phyloP scores from a whole-genome alignment of 2,113 vertebrate genomes.

The Scomber japonicus region DNA sequence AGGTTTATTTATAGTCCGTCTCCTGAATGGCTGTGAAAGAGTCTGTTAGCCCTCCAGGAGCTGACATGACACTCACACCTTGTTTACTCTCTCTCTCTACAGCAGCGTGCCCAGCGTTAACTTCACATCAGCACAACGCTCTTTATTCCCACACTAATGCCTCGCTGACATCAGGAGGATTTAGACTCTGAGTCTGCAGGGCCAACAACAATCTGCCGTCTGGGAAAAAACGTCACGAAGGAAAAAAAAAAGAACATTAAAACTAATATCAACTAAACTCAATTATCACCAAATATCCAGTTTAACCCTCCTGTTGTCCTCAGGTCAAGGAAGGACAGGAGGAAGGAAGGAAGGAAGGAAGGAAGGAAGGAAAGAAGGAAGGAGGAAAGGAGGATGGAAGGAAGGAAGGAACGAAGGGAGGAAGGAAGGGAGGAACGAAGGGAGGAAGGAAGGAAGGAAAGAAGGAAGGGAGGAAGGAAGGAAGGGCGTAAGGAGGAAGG shows the following conservation, averaged over 20 bases:
- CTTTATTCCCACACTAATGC: conserved; percentile 26
- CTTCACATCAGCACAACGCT: conserved; percentile 27
- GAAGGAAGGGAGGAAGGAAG: too few relatives aligned
- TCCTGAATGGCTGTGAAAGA: conserved; percentile 7
- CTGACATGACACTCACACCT: conserved; percentile 44
- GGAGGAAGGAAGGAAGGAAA: too few relatives aligned
- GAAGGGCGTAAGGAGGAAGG: too few relatives aligned
- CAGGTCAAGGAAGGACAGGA: too few relatives aligned
- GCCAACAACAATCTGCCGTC: conserved; percentile 23
- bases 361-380: too few relatives aligned
- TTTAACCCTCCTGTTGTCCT: too few relatives aligned
- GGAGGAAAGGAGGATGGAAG: too few relatives aligned
- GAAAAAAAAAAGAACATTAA: not conserved
- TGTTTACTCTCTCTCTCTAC: not conserved
- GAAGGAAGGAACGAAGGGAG: too few relatives aligned
- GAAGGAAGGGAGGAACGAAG: too few relatives aligned
- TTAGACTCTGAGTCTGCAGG: conserved; percentile 38
- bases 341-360: too few relatives aligned
- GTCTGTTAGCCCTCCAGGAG: conserved; percentile 31
- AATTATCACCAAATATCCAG: not conserved
- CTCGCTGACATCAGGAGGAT: conserved; percentile 43
- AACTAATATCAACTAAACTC: not conserved
- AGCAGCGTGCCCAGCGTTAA: not conserved
- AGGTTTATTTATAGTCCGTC: conserved; percentile 60
- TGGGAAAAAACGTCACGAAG: not conserved